Evolutionary conservation across 2,797 vertebrate species (phyloP).

Genomic region (Pogonophryne albipinna): DNA sequence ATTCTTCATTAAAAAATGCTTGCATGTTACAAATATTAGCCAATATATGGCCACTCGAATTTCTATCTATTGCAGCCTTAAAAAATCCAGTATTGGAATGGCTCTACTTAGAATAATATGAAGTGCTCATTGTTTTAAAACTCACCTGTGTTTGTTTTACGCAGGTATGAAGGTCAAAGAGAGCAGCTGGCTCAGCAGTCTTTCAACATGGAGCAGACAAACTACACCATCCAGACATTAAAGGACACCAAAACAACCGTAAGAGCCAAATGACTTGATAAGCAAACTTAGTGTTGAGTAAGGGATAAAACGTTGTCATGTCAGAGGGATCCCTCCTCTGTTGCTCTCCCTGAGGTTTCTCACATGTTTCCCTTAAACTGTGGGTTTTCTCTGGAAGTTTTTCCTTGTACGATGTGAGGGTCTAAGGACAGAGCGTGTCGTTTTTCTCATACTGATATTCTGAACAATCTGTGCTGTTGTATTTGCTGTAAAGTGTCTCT

Average conservation of each 20-base stretch:
- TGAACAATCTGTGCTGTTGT: too few relatives aligned
- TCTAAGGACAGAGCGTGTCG: too few relatives aligned
- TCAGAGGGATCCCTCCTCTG: too few relatives aligned
- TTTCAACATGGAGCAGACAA: slow-evolving; percentile 99
- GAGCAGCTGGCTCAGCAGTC: slow-evolving; percentile 98
- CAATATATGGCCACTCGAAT: not conserved
- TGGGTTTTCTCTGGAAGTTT: too few relatives aligned
- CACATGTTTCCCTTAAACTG: too few relatives aligned
- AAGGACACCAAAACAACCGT: slow-evolving; percentile 99
- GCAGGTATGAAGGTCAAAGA: slow-evolving; percentile 96
- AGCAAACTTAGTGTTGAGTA: not conserved
- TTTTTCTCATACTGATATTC: too few relatives aligned
- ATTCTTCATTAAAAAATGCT: not conserved
- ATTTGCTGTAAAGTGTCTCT: too few relatives aligned
- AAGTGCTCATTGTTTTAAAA: not conserved
- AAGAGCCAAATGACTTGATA: slow-evolving; percentile 47
- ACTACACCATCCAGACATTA: slow-evolving; percentile 97
- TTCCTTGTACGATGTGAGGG: too few relatives aligned
- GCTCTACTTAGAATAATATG: not conserved
- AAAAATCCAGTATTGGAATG: not conserved
- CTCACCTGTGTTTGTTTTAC: slow-evolving; percentile 5
- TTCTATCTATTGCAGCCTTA: not conserved
- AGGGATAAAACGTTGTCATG: too few relatives aligned
- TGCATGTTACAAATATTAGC: not conserved
- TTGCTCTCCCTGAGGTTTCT: too few relatives aligned